These are phyloP conservation scores for Pachliopta kotzebuea DNA, from an alignment of 2,888 invertebrate genomes.

Conservation along the genomic window DNA sequence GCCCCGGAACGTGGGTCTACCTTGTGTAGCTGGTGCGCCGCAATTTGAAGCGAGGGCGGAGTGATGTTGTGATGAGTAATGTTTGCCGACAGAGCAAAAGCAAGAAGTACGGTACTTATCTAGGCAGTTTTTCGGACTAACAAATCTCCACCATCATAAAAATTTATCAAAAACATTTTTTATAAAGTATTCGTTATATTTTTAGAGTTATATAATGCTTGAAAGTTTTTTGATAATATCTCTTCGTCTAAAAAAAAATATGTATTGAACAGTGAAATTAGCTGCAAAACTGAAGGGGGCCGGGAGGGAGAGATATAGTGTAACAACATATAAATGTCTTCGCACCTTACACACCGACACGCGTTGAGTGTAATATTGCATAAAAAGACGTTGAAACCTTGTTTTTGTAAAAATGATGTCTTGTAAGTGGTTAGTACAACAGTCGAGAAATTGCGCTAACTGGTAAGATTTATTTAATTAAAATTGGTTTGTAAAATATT, in stretches of 20 bases:
- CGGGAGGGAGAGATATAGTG: neutral
- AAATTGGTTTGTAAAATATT: neutral
- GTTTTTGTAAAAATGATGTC: slow-evolving; percentile 5
- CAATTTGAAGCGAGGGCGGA: too few species aligned
- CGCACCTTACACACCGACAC: neutral
- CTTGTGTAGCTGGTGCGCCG: too few species aligned
- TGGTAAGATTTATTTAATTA: slow-evolving; percentile 13
- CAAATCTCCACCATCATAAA: too few species aligned
- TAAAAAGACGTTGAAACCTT: neutral
- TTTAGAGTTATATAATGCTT: neutral
- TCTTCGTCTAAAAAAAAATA: neutral
- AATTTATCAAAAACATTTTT: too few species aligned
- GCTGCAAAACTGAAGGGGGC: neutral
- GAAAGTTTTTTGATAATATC: neutral
- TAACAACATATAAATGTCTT: neutral
- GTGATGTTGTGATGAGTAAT: too few species aligned
- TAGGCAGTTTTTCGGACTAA: too few species aligned
- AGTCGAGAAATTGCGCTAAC: slow-evolving; percentile 14
- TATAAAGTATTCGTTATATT: too few species aligned
- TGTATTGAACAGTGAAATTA: neutral
- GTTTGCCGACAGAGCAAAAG: too few species aligned
- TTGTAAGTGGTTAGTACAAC: slow-evolving; percentile 12
- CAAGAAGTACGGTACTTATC: too few species aligned
- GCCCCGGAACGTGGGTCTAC: too few species aligned
- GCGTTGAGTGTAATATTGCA: neutral